phyloP scores from a whole-genome alignment of 23 tunicate species.

The Clavelina lepadiformis region DNA sequence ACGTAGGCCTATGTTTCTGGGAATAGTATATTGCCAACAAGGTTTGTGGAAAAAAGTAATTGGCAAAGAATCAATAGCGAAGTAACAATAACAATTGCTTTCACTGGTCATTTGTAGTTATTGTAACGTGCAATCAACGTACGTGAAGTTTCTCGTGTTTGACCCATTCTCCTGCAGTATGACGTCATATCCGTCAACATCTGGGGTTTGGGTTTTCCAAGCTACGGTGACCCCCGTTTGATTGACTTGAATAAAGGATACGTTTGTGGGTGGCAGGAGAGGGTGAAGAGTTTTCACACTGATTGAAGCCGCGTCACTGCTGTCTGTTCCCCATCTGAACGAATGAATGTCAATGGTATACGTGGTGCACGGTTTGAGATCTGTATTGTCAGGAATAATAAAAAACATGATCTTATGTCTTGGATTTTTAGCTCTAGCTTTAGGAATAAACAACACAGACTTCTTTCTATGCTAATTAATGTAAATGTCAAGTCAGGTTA shows the following conservation, averaged over 20 bases:
- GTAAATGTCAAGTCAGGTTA: too few relatives aligned
- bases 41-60: too few relatives aligned
- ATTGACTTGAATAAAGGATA: neutral
- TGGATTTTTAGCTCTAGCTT: too few relatives aligned
- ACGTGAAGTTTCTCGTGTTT: too few relatives aligned
- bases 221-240: slow-evolving; percentile 12
- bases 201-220: slow-evolving; percentile 17
- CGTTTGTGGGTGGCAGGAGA: slow-evolving; percentile 6
- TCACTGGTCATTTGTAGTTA: too few relatives aligned
- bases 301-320: slow-evolving; percentile 3
- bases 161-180: neutral
- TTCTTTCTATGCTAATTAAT: too few relatives aligned
- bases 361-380: neutral
- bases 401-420: neutral
- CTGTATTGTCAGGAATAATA: neutral
- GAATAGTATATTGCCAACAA: too few relatives aligned
- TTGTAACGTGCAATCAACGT: too few relatives aligned
- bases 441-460: too few relatives aligned
- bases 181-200: slow-evolving; percentile 17
- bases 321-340: slow-evolving; percentile 28
- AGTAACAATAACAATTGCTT: too few relatives aligned
- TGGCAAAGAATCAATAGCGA: too few relatives aligned
- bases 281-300: slow-evolving; percentile 13
- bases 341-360: slow-evolving; percentile 16
- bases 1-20: too few relatives aligned